Evolutionary conservation across 2,888 invertebrate genomes (phyloP).

Genomic region (Scotopteryx bipunctaria): DNA sequence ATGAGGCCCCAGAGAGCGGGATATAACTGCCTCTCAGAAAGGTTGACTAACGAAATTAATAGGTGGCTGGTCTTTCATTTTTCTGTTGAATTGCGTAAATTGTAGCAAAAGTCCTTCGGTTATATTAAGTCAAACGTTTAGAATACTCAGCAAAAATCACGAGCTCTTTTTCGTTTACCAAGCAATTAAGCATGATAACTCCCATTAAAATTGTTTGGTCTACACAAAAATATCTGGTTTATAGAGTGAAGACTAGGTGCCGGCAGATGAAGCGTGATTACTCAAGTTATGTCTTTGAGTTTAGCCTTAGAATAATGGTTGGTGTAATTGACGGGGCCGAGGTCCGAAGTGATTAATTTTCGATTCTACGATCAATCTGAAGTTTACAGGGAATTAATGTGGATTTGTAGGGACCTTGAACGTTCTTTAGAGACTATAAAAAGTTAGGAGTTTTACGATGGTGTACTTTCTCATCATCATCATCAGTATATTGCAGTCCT

Average conservation of each 20-base stretch:
- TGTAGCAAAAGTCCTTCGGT: neutral
- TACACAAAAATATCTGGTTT: no score
- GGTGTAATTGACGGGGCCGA: constrained; percentile 61
- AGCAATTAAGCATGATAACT: neutral
- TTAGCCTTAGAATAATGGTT: constrained; percentile 55
- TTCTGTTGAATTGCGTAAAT: neutral
- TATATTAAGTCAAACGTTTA: neutral
- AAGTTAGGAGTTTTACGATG: constrained; percentile 7
- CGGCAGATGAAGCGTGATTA: constrained; percentile 17
- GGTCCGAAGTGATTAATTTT: constrained; percentile 64
- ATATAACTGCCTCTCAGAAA: neutral
- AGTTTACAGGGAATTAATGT: constrained; percentile 49
- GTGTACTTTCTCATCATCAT: no score
- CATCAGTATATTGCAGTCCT: no score
- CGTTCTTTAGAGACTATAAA: constrained; percentile 10
- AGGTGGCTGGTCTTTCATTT: neutral
- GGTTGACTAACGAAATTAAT: neutral
- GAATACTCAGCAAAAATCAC: neutral
- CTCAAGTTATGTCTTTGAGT: constrained; percentile 42
- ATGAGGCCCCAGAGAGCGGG: neutral
- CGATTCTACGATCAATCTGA: constrained; percentile 51
- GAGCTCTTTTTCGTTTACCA: neutral
- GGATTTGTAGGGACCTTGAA: constrained; percentile 14
- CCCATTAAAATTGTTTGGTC: no score
- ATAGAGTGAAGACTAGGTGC: no score